These are phyloP conservation scores for Lepidurus packardi DNA, from an alignment of 1,140 invertebrate species.

Conservation along the genomic window DNA sequence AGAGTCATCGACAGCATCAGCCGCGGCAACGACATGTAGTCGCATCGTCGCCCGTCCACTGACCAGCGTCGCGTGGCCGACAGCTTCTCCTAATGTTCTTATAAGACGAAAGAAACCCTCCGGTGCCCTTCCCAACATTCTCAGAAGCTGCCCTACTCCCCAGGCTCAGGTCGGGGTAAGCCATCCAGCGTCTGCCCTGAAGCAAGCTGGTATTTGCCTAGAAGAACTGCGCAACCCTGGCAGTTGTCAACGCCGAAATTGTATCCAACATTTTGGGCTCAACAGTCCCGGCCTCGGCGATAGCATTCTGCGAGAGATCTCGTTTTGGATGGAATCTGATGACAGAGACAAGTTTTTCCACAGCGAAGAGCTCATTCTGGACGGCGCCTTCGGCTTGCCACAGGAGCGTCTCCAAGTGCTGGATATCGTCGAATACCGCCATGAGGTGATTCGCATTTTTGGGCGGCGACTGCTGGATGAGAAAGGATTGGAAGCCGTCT, in stretches of 20 bases:
- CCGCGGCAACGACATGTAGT: no score
- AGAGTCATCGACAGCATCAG: no score
- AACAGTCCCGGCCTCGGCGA: not conserved
- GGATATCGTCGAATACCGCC: not conserved
- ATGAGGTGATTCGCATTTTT: not conserved
- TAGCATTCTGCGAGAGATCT: not conserved
- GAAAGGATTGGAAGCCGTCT: not conserved
- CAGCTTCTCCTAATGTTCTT: no score
- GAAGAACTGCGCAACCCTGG: not conserved
- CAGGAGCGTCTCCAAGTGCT: not conserved
- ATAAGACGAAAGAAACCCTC: no score
- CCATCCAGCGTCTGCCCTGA: not conserved
- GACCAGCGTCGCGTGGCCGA: no score
- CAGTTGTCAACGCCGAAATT: not conserved
- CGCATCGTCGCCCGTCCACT: no score
- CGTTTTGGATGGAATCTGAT: not conserved
- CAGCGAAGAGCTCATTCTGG: not conserved
- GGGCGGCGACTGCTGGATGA: not conserved
- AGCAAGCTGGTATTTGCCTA: not conserved
- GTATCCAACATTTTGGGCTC: not conserved
- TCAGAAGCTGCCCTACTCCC: not conserved
- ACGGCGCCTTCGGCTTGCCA: not conserved
- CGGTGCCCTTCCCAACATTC: not conserved
- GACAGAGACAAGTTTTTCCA: not conserved
- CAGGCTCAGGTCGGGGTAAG: not conserved